Conservation (phyloP, 2,888 invertebrate species). For the Pterostichus niger region DNA sequence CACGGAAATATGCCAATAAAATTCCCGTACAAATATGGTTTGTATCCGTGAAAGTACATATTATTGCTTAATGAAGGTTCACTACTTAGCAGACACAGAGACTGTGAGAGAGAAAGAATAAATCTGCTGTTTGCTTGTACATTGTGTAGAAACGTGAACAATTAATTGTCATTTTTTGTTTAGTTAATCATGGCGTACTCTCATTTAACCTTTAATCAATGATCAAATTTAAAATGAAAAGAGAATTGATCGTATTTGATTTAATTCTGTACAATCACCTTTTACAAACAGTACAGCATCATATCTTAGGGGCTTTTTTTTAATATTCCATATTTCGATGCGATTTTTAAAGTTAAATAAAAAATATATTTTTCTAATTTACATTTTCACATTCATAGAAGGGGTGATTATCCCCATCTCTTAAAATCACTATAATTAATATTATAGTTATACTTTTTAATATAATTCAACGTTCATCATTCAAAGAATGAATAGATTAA, state of each 20-base stretch:
- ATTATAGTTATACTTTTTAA: too few species aligned
- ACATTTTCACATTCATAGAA: too few species aligned
- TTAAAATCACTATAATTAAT: too few species aligned
- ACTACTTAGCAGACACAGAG: conserved; percentile 9
- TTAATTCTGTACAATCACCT: not conserved
- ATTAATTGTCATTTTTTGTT: not conserved
- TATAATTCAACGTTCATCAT: too few species aligned
- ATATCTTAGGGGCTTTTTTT: too few species aligned
- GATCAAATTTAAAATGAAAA: not conserved
- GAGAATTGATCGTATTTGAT: not conserved
- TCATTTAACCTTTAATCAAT: not conserved
- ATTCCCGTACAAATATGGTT: conserved; percentile 38
- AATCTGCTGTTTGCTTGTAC: not conserved
- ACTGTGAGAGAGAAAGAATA: not conserved
- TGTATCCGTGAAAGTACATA: conserved; percentile 41
- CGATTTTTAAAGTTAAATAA: too few species aligned
- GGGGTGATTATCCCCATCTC: too few species aligned
- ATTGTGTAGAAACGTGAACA: conserved; percentile 8
- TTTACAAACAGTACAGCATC: not conserved
- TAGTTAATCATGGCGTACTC: not conserved
- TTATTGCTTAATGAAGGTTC: conserved; percentile 27
- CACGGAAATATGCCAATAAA: conserved; percentile 38
- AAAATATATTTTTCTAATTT: too few species aligned
- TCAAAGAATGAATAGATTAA: too few species aligned
- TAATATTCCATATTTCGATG: too few species aligned